Base-by-base conservation (phyloP, 30 jellyfish, hydroid and myxozoan species). In the Chrysaora quinquecirrha region DNA sequence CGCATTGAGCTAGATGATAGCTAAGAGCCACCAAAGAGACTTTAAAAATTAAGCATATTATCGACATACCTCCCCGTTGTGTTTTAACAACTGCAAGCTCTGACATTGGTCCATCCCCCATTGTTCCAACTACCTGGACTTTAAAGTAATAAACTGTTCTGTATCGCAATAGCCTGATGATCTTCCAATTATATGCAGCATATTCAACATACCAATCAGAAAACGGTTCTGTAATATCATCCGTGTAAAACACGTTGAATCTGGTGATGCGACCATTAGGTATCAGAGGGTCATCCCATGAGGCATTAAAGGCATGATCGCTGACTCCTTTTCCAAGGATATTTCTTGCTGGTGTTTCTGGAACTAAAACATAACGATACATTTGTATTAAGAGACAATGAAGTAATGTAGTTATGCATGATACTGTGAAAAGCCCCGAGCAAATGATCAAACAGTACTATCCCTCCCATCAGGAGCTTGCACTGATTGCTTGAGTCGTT, bases 91-190 rank as follows among this genome's bases (percentile, higher is more conserved):
- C 77, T 16, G 90, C 88, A 0, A 71, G 64, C 23, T 87, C 89
- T 20, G 98, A 84, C 64, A 94, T 71, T 18, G 99, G 99, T 14
- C 99, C 97, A 21, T 34, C 64, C 22, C 95, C 95, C 18, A 34
- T 82, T 20, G 52, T 29, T 0, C 99, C 95, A 43, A 83, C 88
- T 20, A 87, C 84, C 33, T 75, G 99, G 28, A 94, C 76, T 61
- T 73, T 87, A 84, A 84, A 94, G 79, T 94, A 88, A 47, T 84
- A 84, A 16, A 87, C 91, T 12, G 68, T 52, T 19, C 68, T 52
- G 9, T 25, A 4, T 25, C 19, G 68, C 16, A 71, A 73, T 27
- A 80, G 76, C 58, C 88, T 31, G 54, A 94, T 63, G 30, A 73
- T 78, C 64, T 75, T 70, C 83, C 84, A 61, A 2, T 47, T 50